These are phyloP conservation scores for Hybos culiciformis DNA, from an alignment of 2,888 invertebrate genomes.

Conservation along the genomic window DNA sequence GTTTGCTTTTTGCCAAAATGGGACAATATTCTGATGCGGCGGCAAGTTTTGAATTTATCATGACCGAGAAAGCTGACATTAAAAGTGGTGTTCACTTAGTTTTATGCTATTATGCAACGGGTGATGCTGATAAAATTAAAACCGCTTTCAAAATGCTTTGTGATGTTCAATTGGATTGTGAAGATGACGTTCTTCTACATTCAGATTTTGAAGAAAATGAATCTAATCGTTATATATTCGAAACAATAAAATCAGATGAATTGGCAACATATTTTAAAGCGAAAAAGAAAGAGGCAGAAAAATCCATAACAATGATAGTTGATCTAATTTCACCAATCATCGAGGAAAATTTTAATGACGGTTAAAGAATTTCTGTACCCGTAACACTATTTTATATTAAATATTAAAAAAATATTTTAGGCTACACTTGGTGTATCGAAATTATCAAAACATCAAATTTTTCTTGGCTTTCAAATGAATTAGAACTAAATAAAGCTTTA, in stretches of 20 bases:
- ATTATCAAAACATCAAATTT: conserved; percentile 83
- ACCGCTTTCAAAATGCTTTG: conserved; percentile 80
- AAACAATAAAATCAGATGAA: conserved; percentile 64
- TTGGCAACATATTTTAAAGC: conserved; percentile 58
- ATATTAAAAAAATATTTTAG: conserved; percentile 14
- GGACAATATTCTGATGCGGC: conserved; percentile 94
- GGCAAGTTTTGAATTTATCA: conserved; percentile 93
- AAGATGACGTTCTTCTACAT: conserved; percentile 63
- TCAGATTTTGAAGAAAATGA: conserved; percentile 23
- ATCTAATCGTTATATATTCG: conserved; percentile 51
- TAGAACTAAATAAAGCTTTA: conserved; percentile 83
- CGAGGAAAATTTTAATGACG: conserved; percentile 52
- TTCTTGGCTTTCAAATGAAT: conserved; percentile 65
- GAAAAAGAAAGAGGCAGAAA: conserved; percentile 60
- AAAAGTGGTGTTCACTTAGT: conserved; percentile 80
- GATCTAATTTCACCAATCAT: conserved; percentile 79
- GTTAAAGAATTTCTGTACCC: conserved; percentile 28
- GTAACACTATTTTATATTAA: background rate
- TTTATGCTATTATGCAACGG: conserved; percentile 75
- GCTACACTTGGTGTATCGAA: conserved; percentile 80
- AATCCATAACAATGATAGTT: conserved; percentile 70
- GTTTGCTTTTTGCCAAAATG: conserved; percentile 82
- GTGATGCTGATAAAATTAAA: conserved; percentile 86
- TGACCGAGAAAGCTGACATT: conserved; percentile 88
- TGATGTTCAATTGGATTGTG: conserved; percentile 70